Base-by-base conservation (phyloP, 2,797 vertebrate species). In the Graptemys geographica region DNA sequence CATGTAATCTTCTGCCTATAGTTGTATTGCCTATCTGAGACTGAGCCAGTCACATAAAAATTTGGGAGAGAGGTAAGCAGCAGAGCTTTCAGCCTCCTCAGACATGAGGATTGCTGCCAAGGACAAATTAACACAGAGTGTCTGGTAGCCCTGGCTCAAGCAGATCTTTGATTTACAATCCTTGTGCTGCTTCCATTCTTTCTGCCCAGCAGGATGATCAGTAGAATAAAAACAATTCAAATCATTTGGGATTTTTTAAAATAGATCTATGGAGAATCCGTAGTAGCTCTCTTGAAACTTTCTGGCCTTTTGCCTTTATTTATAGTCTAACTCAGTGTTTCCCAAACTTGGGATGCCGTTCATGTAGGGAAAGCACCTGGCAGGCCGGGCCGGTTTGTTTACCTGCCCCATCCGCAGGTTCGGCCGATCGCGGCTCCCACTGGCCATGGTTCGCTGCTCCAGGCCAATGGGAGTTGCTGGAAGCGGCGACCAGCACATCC, bases 41-140 rank as follows among this genome's bases (percentile, higher is more conserved):
- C 19, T 31, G 69, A 89, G 74, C 92, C 91, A 90, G 90, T 41
- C 44, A 31, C n/a, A 28, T 47, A 52, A 37, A 84, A 95, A 94
- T 31, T 11, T 37, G 86, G 81, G 41, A 76, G 23, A 83, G 44
- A 41, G 81, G 83, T 1, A 6, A 57, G 18, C 25, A 25, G 81
- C 79, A 94, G 52, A 37, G 6, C 28, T 62, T 84, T 3, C 47
- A n/a, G 78, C 53, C 57, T 65, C 86, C 21, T 78, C 27, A 65
- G 31, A 9, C 21, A 51, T 28, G 10, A 2, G 8, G 31, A 10
- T 23, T 93, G 27, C 10, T 56, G 55, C 23, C 53, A 31, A 86
- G 81, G 53, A 83, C 92, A 65, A 59, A 49, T 27, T 86, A 83
- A 91, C 28, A 3, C 62, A 19, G 12, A 33, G 83, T 57, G 74